These are phyloP conservation scores for Centrocercus urophasianus DNA, from an alignment of 2,113 vertebrate genomes.

Conservation along the genomic window DNA sequence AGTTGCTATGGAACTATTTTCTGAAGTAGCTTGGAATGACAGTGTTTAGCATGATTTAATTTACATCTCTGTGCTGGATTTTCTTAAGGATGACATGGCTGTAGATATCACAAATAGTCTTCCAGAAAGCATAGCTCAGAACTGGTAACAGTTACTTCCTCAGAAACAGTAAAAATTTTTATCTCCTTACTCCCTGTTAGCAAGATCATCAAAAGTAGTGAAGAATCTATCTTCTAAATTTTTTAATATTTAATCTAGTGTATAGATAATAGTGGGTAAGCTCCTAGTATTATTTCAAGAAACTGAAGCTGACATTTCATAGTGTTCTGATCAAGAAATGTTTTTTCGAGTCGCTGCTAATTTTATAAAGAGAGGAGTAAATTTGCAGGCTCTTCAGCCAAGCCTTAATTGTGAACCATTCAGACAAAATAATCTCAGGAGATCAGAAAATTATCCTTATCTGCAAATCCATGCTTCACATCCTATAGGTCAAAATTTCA, in stretches of 20 bases:
- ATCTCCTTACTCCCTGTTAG: not conserved
- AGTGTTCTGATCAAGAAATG: not conserved
- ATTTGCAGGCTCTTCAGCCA: not conserved
- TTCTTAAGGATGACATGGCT: not conserved
- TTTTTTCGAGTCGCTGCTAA: not conserved
- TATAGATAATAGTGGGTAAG: not conserved
- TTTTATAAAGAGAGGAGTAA: not conserved
- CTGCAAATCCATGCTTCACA: not conserved
- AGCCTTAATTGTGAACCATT: not conserved
- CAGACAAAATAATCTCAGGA: not conserved
- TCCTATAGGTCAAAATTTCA: not conserved
- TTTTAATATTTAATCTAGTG: not conserved
- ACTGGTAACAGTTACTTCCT: not conserved
- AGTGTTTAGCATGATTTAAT: constrained; percentile 39
- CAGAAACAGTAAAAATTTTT: not conserved
- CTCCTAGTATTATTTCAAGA: not conserved
- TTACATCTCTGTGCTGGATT: not conserved
- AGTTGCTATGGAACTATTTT: constrained; percentile 60
- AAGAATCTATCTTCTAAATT: not conserved
- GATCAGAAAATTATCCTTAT: not conserved
- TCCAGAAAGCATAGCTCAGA: not conserved
- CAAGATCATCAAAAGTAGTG: not conserved
- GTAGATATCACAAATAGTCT: not conserved
- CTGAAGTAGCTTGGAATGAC: not conserved
- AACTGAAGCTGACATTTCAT: not conserved